Evolutionary conservation across 2,797 vertebrate genomes (phyloP).

Genomic region (Mus caroli): DNA sequence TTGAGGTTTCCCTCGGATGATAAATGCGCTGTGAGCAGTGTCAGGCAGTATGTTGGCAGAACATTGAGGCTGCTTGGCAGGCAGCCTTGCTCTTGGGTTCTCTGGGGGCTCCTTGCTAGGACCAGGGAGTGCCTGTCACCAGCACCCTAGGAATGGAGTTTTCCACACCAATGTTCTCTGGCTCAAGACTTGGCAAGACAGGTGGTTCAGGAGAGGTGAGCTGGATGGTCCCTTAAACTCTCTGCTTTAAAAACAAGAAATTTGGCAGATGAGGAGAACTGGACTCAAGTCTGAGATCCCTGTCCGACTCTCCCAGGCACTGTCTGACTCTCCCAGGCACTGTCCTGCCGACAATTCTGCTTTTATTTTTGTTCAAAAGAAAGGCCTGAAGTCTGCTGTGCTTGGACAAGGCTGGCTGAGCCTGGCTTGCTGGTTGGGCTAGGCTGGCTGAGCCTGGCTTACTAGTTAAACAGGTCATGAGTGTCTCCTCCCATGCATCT

Average conservation of each 20-base stretch:
- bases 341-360: neutral
- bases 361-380: neutral
- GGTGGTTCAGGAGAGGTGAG: conserved; percentile 17
- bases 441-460: accelerated
- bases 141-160: neutral
- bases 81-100: neutral
- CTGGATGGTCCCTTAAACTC: neutral
- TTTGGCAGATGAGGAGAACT: neutral
- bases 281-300: too few relatives aligned
- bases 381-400: accelerated
- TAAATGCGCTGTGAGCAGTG: accelerated
- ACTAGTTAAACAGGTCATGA: accelerated
- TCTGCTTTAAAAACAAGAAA: neutral
- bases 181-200: neutral
- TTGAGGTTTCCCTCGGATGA: neutral
- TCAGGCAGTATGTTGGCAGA: neutral
- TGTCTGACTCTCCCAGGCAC: too few relatives aligned
- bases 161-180: neutral
- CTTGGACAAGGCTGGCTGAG: accelerated
- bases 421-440: accelerated
- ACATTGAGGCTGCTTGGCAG: neutral
- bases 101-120: neutral
- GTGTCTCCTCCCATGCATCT: neutral
- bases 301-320: accelerated
- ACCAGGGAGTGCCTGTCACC: neutral